phyloP scores from a whole-genome alignment of 2,797 vertebrate species.

The Botia kubotai region DNA sequence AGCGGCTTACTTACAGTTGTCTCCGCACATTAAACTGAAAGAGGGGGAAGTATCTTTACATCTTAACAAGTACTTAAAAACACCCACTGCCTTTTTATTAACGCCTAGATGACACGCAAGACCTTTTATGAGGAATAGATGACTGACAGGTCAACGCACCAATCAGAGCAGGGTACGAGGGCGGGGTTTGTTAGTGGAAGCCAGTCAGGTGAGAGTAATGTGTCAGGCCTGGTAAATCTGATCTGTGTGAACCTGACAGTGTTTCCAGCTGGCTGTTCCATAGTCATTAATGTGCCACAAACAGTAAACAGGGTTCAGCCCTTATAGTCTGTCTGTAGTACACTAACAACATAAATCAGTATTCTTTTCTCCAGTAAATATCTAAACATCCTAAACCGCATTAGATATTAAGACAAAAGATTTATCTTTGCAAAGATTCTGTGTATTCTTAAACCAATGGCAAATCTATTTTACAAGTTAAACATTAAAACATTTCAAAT shows the following conservation, averaged over 20 bases:
- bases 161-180: conserved; percentile 8
- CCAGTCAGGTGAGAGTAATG: conserved; percentile 26
- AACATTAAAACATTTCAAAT: too few species aligned
- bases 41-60: neutral
- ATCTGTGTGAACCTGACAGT: conserved; percentile 47
- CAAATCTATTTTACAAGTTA: too few species aligned
- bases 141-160: conserved; percentile 47
- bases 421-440: too few species aligned
- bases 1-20: neutral
- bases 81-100: too few species aligned
- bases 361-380: too few species aligned
- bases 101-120: neutral
- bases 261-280: conserved; percentile 45
- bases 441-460: too few species aligned
- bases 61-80: neutral
- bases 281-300: conserved; percentile 12
- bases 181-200: conserved; percentile 15
- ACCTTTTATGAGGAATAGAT: conserved; percentile 29
- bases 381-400: too few species aligned
- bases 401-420: too few species aligned
- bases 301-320: neutral
- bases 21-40: neutral
- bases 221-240: conserved; percentile 39
- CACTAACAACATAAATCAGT: too few species aligned
- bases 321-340: too few species aligned